Evolutionary conservation across 2,888 invertebrate genomes (phyloP).

Genomic region (Cheilosia urbana): DNA sequence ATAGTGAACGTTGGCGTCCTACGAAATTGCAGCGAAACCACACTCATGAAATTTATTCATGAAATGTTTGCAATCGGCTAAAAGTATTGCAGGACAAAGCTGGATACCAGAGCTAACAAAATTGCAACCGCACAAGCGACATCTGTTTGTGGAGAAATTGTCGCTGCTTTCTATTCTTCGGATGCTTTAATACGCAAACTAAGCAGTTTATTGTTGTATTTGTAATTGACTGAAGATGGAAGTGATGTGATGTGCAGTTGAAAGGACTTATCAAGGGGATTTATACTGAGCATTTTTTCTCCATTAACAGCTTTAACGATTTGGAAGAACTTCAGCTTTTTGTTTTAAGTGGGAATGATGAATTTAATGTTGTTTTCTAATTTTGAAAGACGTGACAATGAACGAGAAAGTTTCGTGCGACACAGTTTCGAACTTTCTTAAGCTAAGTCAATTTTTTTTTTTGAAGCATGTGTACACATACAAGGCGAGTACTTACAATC

Average conservation of each 20-base stretch:
- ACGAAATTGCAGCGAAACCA: conserved; percentile 35
- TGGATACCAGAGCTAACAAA: not conserved
- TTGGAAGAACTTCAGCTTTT: too few species aligned
- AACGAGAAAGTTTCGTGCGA: too few species aligned
- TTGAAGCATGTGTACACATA: too few species aligned
- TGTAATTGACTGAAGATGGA: not conserved
- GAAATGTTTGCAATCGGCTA: conserved; percentile 21
- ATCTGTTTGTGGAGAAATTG: not conserved
- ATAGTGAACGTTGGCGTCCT: not conserved
- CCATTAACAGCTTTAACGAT: too few species aligned
- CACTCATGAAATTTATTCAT: conserved; percentile 46
- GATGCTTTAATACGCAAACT: not conserved
- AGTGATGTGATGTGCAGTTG: not conserved
- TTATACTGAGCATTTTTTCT: too few species aligned
- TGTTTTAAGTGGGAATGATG: too few species aligned
- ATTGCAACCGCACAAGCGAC: conserved; percentile 5
- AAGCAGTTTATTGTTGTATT: not conserved
- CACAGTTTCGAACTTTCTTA: too few species aligned
- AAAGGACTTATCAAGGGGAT: not conserved
- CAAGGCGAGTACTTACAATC: too few species aligned
- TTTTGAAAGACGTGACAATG: too few species aligned
- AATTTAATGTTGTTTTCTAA: too few species aligned
- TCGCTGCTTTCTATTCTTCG: not conserved
- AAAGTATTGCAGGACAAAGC: not conserved
- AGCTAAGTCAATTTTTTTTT: too few species aligned